phyloP scores from a whole-genome alignment of 2,797 vertebrate species.

The Sebastes miniatus region DNA sequence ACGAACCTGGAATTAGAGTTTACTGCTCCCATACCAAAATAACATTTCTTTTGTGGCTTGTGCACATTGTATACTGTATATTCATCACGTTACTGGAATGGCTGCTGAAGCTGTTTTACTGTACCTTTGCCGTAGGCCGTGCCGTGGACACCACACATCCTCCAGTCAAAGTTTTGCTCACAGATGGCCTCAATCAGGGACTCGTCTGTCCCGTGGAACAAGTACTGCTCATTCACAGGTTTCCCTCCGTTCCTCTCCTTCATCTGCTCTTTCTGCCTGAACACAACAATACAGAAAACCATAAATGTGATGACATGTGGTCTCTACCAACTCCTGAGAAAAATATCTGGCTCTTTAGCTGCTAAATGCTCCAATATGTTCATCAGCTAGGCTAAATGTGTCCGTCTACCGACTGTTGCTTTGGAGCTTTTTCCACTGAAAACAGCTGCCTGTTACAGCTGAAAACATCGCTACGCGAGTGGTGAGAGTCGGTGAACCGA shows the following conservation, averaged over 20 bases:
- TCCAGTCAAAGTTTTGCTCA: constrained; percentile 89
- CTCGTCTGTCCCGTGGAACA: constrained; percentile 84
- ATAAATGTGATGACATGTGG: not conserved
- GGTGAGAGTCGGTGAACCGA: not conserved
- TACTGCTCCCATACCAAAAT: not conserved
- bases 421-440: not conserved
- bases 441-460: not conserved
- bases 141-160: constrained; percentile 80
- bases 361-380: not conserved
- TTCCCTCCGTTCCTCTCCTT: constrained; percentile 66
- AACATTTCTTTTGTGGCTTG: not conserved
- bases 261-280: constrained; percentile 86
- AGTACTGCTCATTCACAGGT: constrained; percentile 65
- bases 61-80: no score
- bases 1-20: not conserved
- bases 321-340: not conserved
- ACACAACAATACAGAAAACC: not conserved
- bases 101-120: not conserved
- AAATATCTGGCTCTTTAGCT: not conserved
- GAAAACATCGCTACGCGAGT: not conserved
- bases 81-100: not conserved
- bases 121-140: constrained; percentile 83
- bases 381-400: not conserved
- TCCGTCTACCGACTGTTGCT: not conserved
- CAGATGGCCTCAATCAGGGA: constrained; percentile 78